A percentile compares a stretch with the other conserved stretches of the same genome.
These are phyloP conservation scores for Tamandua tetradactyla DNA, from an alignment of 2,797 vertebrate species.

Conservation along the genomic window DNA sequence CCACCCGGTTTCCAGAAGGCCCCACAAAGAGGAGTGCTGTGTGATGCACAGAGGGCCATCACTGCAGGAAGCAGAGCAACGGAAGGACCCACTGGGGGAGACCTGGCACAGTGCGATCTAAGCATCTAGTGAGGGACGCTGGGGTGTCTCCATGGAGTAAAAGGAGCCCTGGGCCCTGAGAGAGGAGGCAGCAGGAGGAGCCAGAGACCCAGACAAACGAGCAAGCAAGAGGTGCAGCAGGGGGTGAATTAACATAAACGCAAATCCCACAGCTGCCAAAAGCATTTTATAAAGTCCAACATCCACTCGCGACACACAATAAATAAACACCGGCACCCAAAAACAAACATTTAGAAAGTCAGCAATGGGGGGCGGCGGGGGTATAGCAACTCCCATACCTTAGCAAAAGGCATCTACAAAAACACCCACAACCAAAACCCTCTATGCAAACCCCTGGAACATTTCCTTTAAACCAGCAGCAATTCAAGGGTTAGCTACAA, in stretches of 20 bases:
- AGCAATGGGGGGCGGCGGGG: neutral
- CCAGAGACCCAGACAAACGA: neutral
- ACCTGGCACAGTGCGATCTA: neutral
- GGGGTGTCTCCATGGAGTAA: neutral
- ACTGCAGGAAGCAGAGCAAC: too few relatives aligned
- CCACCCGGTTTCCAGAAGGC: neutral
- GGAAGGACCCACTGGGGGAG: neutral
- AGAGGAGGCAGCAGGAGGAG: rapidly evolving
- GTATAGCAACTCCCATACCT: neutral
- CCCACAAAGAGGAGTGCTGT: too few relatives aligned
- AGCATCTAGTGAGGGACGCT: neutral
- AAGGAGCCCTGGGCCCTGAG: neutral
- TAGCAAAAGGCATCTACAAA: neutral
- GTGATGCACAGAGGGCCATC: too few relatives aligned
- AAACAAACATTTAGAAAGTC: neutral
- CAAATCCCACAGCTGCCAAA: neutral
- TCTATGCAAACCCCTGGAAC: neutral
- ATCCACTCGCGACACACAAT: neutral
- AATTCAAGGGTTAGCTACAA: neutral
- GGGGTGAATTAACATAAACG: neutral
- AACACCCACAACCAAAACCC: neutral
- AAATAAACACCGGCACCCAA: neutral
- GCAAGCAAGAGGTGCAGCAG: neutral
- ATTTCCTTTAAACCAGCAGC: neutral
- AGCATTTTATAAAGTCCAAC: neutral